Conservation (phyloP, 2,113 vertebrate species). For the Colius striatus region DNA sequence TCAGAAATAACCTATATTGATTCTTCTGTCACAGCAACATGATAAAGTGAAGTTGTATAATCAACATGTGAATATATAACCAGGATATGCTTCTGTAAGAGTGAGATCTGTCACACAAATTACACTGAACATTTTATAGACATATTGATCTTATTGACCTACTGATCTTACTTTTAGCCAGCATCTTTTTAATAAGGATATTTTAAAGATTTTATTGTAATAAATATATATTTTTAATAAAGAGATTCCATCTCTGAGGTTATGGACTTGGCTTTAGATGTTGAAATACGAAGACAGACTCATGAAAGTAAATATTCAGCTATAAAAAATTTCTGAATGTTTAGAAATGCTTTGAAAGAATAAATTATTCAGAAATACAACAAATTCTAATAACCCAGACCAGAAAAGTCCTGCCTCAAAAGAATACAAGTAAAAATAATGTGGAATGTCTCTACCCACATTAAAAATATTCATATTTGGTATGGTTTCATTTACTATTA, state of each 20-base stretch:
- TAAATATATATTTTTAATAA: too few relatives aligned
- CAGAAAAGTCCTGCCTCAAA: neutral
- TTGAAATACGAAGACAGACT: neutral
- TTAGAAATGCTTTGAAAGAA: neutral
- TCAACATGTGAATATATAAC: neutral
- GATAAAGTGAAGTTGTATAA: neutral
- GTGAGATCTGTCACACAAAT: neutral
- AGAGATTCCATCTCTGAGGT: neutral
- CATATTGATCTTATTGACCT: neutral
- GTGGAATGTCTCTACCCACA: neutral
- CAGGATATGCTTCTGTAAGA: neutral
- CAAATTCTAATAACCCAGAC: neutral
- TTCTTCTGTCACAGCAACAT: neutral
- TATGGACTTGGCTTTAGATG: neutral
- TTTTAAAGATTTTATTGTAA: neutral
- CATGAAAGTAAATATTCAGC: neutral
- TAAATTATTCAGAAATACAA: neutral
- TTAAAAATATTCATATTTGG: slow-evolving; percentile 3
- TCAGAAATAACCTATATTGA: neutral
- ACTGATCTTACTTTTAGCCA: neutral
- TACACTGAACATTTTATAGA: neutral
- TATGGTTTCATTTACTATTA: slow-evolving; percentile 46
- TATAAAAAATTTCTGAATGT: neutral
- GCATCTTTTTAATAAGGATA: neutral
- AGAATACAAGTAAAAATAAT: neutral